Evolutionary conservation across 2,797 vertebrate genomes (phyloP), one percentile per base, ranked within the genome.

Genomic region (Peromyscus melanophrys): DNA sequence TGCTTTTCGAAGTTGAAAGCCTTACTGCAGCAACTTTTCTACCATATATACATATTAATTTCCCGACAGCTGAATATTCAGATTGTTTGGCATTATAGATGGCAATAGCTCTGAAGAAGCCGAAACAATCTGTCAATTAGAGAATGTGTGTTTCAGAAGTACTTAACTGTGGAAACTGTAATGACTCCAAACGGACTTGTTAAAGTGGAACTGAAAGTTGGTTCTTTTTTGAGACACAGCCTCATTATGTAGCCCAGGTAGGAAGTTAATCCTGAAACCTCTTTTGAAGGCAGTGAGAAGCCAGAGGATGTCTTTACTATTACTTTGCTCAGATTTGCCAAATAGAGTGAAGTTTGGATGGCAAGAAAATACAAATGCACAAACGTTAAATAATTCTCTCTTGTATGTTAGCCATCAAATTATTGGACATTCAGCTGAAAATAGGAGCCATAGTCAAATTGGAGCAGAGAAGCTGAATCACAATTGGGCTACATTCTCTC

Each of bases 51-150:
- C 43, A 69, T 90, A 97, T 92, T 0, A 95, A 93, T 89, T 69
- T 95, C 97, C 90, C 65, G 82, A 92, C 73, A 96, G 0, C 46
- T 96, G 52, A 90, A 92, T 89, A 93, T 84, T 98, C 93, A 97
- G 88, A 92, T 49, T 92, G 89, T 69, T 95, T 84, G 81, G 29
- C 80, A 82, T 78, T 83, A 97, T 96, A 96, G 82, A 94, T 94
- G 63, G 17, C 69, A 95, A 92, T 88, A 90, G 29, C 61, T 95
- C 67, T 85, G 90, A 98, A 97, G 80, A 17, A 98, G 77, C 34
- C 7, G 40, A 95, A 98, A 96, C 82, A 91, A 93, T 94, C 59
- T 94, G 86, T 90, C 97, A 98, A 87, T 98, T 98, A 98, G 98
- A 97, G 91, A 97, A 83, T 95, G 83, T 57, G n/a, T 95, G 83